Percentiles rank a stretch among this genome's conserved stretches.
phyloP scores from a whole-genome alignment of 2,113 vertebrate species.

The human region GRCh38 chr6:2820501-2821000 shows the following conservation, averaged over 20 bases:
- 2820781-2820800: neutral
- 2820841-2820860: neutral
- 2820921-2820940: neutral
- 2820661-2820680: neutral
- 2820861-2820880: neutral
- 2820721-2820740: neutral
- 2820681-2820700: neutral
- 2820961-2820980: neutral
- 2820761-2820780: neutral
- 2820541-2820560: neutral
- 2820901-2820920: neutral
- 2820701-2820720: neutral
- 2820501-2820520: neutral
- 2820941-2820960: neutral
- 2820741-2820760: neutral
- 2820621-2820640: constrained; percentile 7
- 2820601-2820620: constrained; percentile 40
- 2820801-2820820: neutral
- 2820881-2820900: too few species aligned
- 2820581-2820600: neutral
- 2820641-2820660: neutral
- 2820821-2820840: neutral
- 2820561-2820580: neutral
- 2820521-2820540: neutral
- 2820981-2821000: neutral